Conservation (phyloP, 2,797 vertebrate species). For the Luscinia luscinia region DNA sequence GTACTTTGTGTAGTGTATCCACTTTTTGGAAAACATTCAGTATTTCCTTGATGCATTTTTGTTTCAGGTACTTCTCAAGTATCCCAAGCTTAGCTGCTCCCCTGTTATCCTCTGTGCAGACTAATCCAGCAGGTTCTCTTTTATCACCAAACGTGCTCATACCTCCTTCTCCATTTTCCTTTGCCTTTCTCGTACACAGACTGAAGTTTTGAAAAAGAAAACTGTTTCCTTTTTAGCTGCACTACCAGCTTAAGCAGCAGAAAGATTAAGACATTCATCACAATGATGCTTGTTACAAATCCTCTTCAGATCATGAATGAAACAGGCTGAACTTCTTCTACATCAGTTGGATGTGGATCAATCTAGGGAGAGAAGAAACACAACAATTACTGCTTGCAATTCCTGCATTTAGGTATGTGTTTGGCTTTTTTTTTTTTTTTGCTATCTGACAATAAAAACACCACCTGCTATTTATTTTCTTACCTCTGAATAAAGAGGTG, state of each 20-base stretch:
- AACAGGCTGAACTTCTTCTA: conserved; percentile 67
- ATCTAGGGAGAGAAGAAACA: conserved; percentile 66
- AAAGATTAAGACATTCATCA: conserved; percentile 50
- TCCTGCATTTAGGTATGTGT: neutral
- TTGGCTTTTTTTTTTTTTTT: neutral
- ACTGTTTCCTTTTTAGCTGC: conserved; percentile 49
- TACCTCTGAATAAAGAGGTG: conserved; percentile 86
- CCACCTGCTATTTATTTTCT: conserved; percentile 48
- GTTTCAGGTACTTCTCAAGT: neutral
- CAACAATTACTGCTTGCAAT: conserved; percentile 11
- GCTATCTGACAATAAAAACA: neutral
- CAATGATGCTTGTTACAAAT: conserved; percentile 15
- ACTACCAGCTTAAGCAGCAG: conserved; percentile 53
- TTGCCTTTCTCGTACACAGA: neutral
- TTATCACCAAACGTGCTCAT: conserved; percentile 38
- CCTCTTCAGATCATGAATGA: conserved; percentile 73
- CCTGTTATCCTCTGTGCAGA: neutral
- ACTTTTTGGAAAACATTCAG: neutral
- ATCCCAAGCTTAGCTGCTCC: neutral
- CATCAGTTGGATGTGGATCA: conserved; percentile 76
- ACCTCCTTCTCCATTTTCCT: conserved; percentile 12
- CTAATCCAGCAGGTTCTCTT: neutral
- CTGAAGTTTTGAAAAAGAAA: conserved; percentile 25
- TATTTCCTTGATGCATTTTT: neutral
- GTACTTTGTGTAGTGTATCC: neutral